Evolutionary conservation across 2,113 vertebrate species (phyloP), one percentile per base, ranked within the genome.

Genomic region (Psittacula cyanocephala): DNA sequence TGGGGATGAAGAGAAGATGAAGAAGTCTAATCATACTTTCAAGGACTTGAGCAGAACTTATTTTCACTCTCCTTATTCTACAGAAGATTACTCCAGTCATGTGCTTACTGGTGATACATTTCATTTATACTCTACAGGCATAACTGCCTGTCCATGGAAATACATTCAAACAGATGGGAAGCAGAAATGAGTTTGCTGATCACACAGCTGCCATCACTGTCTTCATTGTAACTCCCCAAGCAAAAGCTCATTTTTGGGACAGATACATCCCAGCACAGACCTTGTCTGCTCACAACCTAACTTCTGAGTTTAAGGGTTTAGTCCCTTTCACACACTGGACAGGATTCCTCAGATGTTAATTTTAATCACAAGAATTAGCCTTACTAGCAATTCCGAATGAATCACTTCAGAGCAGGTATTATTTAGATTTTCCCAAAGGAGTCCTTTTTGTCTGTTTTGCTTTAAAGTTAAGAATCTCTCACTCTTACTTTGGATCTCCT

Each of bases 101-200:
- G 29, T 37, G 27, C 28, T 86, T 69, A 78, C n/a, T 37, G 47
- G 22, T 27, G 55, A 41, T 57, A 50, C 12, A 17, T 75, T 89
- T 79, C 24, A 62, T 80, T 91, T 87, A 63, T 43, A 86, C 35
- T 31, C 86, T 47, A 68, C 29, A 86, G 46, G 17, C 35, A 79
- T 9, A 71, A 44, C 39, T 72, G 62, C 9, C 47, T 60, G 50
- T 35, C 69, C 52, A 46, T 25, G 46, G 37, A 94, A 92, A 49
- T 35, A 23, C 6, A 35, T 75, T 71, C 33, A 59, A 43, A 70
- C 72, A 57, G 81, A 92, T 64, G 46, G 59, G 35, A 71, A 87
- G 49, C 55, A n/a, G 76, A 90, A 95, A 52, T 39, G 62, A 89
- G n/a, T 93, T 89, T 95, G 53, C 63, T 95, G 74, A 76, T 93